Evolutionary conservation across 2,797 vertebrate genomes (phyloP).

Genomic region (Natrix natrix): DNA sequence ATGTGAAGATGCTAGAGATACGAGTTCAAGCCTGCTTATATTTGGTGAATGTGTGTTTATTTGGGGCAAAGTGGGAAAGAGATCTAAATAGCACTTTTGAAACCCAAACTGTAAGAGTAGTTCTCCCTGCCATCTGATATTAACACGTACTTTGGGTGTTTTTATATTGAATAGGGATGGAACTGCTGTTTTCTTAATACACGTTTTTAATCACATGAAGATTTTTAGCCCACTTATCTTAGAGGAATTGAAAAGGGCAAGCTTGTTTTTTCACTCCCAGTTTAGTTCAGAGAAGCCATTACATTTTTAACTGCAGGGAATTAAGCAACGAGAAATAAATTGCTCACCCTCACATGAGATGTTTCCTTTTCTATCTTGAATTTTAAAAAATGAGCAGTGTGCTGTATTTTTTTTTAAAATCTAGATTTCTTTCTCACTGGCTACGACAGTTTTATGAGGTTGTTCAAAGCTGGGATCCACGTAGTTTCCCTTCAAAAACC

Average conservation of each 20-base stretch:
- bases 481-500: neutral
- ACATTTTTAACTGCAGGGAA: neutral
- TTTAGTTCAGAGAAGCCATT: neutral
- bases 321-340: neutral
- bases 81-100: neutral
- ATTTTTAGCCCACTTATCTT: neutral
- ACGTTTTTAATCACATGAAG: neutral
- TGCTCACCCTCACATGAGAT: neutral
- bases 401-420: neutral
- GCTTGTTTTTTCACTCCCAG: neutral
- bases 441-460: neutral
- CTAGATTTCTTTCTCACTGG: neutral
- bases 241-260: neutral
- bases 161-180: neutral
- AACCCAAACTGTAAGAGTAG: neutral
- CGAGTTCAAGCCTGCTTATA: too few species aligned
- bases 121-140: neutral
- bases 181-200: neutral
- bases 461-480: neutral
- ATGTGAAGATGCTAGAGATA: neutral
- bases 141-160: neutral
- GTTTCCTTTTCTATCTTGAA: neutral
- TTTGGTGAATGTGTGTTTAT: neutral
- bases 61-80: neutral
- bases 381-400: neutral